Conservation (phyloP, 2,797 vertebrate species). For the Mycteria americana region DNA sequence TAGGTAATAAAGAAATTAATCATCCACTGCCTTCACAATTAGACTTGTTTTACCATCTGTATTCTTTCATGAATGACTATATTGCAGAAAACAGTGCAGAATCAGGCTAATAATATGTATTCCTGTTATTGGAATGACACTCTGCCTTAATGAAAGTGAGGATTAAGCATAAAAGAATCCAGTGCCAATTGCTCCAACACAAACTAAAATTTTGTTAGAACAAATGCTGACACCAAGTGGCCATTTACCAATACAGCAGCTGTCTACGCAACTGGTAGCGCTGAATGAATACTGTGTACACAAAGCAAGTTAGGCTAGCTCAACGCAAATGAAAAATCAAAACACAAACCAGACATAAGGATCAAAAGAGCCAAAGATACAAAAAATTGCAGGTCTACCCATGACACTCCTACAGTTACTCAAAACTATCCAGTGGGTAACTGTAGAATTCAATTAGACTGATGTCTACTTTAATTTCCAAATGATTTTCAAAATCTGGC, state of each 20-base stretch:
- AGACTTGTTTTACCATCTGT: neutral
- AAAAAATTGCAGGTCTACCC: neutral
- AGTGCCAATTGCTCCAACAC: neutral
- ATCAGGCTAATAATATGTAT: neutral
- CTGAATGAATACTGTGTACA: neutral
- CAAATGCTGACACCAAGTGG: constrained; percentile 64
- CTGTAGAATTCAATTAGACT: neutral
- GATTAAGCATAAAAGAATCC: neutral
- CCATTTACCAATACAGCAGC: neutral
- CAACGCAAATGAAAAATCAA: neutral
- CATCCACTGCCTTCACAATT: neutral
- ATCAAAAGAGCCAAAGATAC: neutral
- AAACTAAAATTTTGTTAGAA: neutral
- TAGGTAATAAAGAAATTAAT: neutral
- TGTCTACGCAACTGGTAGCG: rapidly evolving
- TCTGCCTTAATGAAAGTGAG: neutral
- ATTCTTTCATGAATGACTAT: neutral
- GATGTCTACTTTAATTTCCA: neutral
- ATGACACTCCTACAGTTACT: neutral
- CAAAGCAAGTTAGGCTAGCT: neutral
- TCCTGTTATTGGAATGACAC: neutral
- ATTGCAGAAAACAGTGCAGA: neutral
- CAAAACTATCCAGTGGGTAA: neutral
- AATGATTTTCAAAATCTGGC: neutral
- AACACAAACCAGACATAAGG: neutral